Base-by-base conservation (phyloP, 2,113 vertebrate species). In the Mystacornis crossleyi region DNA sequence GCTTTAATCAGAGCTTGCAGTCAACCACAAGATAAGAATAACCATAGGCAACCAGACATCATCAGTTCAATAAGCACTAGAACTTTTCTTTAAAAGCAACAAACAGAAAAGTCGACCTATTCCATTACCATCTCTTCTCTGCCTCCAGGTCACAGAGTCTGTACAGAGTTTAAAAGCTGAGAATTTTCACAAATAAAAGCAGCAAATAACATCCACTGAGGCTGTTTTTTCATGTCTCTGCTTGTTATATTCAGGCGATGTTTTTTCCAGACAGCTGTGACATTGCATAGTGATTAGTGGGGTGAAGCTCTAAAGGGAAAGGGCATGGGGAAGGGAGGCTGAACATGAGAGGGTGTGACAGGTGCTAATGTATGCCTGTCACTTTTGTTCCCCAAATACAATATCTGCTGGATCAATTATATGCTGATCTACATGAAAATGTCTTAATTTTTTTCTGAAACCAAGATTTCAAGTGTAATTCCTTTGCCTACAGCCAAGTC, bases 351-450 rank as follows among this genome's bases (percentile, higher is more conserved):
- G 67, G 8, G 8, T 71, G 53, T 61, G 81, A 93, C 82, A 87
- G 95, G 77, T 91, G 45, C 71, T 96, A 83, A 95, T 92, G 81
- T 90, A 82, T 70, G 85, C 69, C 75, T 94, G 60, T 83, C 80
- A 75, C 23, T 93, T 96, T 74, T 85, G 58, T 72, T 75, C 17
- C 34, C 42, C 18, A 60, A 91, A 69, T 54, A 69, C 48, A 51
- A 1, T 89, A 85, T 85, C 28, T 77, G 43, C 93, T 96, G 93
- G 45, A 88, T 94, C 78, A 90, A 70, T 93, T 97, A 90, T 81
- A 88, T 67, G 33, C 33, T 94, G 92, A 95, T 97, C 80, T 97
- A 93, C 65, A 82, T 84, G 77, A 94, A 96, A 96, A 95, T 95
- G 36, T 93, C 74, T 95, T 95, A 14, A 29, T 92, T 87, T 93